A percentile compares a stretch with the other conserved stretches of the same genome.
These are phyloP conservation scores for Dinomys branickii DNA, from an alignment of 2,113 vertebrate species.

Conservation along the genomic window DNA sequence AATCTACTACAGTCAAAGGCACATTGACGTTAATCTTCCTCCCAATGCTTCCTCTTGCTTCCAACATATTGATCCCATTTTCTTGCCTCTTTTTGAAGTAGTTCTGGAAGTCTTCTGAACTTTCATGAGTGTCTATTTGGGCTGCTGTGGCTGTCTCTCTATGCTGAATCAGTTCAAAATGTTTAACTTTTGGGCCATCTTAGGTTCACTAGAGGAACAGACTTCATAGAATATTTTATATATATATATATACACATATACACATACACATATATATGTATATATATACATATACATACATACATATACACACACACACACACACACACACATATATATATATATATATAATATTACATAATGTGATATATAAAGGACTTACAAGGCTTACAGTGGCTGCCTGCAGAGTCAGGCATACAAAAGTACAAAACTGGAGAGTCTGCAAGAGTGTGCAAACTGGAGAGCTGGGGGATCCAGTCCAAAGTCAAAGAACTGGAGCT, in stretches of 20 bases:
- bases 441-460: fast-evolving
- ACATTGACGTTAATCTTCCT: not conserved
- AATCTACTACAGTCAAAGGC: not conserved
- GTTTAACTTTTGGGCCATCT: not conserved
- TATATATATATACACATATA: not conserved
- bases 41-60: not conserved
- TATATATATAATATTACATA: not conserved
- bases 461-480: not conserved
- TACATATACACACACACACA: too few relatives aligned
- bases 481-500: not conserved
- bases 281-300: too few relatives aligned
- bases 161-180: not conserved
- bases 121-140: not conserved
- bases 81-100: not conserved
- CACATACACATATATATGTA: too few relatives aligned
- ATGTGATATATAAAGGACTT: not conserved
- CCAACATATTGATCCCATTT: not conserved
- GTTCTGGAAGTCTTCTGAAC: not conserved
- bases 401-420: not conserved
- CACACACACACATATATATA: too few relatives aligned
- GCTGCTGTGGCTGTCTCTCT: not conserved
- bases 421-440: too few relatives aligned
- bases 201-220: not conserved
- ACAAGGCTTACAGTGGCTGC: not conserved
- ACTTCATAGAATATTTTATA: not conserved